Evolutionary conservation across 2,113 vertebrate genomes (phyloP).

Genomic region (Oophaga pumilio): DNA sequence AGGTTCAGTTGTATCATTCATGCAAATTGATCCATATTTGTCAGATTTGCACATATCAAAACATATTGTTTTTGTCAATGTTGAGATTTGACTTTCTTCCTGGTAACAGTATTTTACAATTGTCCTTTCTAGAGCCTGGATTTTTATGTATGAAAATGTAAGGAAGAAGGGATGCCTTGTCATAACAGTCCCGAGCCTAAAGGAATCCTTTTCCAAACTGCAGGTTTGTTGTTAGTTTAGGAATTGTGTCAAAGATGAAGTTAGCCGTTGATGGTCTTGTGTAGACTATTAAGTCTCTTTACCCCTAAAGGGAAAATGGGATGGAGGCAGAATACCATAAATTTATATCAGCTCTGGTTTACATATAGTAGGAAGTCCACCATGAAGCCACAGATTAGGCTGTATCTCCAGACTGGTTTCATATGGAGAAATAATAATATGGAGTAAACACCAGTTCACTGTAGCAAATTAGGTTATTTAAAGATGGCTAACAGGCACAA

Average conservation of each 20-base stretch:
- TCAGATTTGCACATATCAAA: not conserved
- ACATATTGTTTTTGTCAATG: not conserved
- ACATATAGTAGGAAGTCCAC: too few relatives aligned
- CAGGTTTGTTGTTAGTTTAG: constrained; percentile 69
- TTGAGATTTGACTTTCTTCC: not conserved
- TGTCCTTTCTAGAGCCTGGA: constrained; percentile 80
- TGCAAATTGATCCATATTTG: not conserved
- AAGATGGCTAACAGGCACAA: too few relatives aligned
- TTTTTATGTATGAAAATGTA: constrained; percentile 78
- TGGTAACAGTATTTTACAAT: constrained; percentile 2
- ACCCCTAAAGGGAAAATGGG: too few relatives aligned
- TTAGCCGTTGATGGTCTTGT: not conserved
- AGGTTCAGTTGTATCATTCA: not conserved
- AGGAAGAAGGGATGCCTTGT: constrained; percentile 80
- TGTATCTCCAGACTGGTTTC: too few relatives aligned
- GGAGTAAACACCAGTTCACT: too few relatives aligned
- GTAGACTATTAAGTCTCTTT: too few relatives aligned
- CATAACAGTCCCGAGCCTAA: constrained; percentile 85
- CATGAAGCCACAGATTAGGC: too few relatives aligned
- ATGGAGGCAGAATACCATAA: too few relatives aligned
- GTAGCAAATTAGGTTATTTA: too few relatives aligned
- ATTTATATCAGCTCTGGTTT: too few relatives aligned
- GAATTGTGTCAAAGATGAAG: not conserved
- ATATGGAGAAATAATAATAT: too few relatives aligned
- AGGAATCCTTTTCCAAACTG: constrained; percentile 78